These are phyloP conservation scores for Hoplostethus atlanticus DNA, from an alignment of 2,797 vertebrate genomes.

Conservation along the genomic window DNA sequence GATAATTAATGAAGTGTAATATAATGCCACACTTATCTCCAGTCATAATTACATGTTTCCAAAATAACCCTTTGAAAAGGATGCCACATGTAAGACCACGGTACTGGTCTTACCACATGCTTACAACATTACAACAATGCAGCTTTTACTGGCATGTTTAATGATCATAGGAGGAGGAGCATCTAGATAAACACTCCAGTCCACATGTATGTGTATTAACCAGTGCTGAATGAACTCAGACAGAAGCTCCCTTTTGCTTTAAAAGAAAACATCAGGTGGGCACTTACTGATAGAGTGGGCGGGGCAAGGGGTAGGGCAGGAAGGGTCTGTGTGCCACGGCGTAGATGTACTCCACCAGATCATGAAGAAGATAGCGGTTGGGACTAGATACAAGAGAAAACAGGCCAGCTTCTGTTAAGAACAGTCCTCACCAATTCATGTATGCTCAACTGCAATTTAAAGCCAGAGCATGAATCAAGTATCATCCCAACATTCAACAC, in stretches of 20 bases:
- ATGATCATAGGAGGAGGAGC: too few relatives aligned
- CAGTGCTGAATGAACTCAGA: neutral
- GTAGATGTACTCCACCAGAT: slow-evolving; percentile 92
- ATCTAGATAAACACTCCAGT: too few relatives aligned
- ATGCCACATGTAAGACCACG: too few relatives aligned
- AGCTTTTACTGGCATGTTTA: too few relatives aligned
- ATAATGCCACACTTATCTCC: too few relatives aligned
- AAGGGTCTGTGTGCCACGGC: slow-evolving; percentile 84
- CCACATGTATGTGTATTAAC: too few relatives aligned
- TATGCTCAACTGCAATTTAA: neutral
- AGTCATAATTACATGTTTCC: too few relatives aligned
- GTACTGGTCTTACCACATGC: too few relatives aligned
- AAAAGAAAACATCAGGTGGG: neutral
- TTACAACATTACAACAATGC: too few relatives aligned
- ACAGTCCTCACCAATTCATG: neutral
- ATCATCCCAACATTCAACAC: neutral
- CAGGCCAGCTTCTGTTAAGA: neutral
- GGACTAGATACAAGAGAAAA: slow-evolving; percentile 81
- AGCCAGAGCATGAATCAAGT: neutral
- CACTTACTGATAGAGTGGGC: slow-evolving; percentile 91
- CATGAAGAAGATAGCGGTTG: slow-evolving; percentile 90
- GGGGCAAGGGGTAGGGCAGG: slow-evolving; percentile 89
- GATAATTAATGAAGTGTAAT: too few relatives aligned
- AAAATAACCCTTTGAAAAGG: too few relatives aligned
- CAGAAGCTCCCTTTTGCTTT: neutral